Percentiles rank a stretch among this genome's conserved stretches.
Evolutionary conservation across 2,113 vertebrate genomes (phyloP).

Genomic region (Stercorarius parasiticus): DNA sequence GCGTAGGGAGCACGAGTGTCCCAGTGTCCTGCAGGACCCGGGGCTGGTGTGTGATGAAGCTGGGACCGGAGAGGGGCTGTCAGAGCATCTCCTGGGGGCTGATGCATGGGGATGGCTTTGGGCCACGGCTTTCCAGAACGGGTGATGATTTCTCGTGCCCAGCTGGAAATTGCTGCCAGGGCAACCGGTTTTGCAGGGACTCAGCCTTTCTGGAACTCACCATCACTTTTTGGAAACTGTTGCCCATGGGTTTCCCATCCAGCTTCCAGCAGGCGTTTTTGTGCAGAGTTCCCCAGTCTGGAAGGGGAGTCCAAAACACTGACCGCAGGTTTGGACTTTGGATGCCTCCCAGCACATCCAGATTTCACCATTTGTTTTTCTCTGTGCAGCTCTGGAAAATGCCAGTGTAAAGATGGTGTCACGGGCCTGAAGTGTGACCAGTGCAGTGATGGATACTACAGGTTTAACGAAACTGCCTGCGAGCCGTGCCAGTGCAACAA

Average conservation of each 20-base stretch:
- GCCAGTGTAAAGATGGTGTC: constrained; percentile 72
- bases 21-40: neutral
- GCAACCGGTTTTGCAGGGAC: neutral
- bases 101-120: neutral
- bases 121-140: neutral
- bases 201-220: neutral
- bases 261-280: neutral
- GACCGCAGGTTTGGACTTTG: neutral
- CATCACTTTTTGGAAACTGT: neutral
- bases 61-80: neutral
- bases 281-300: rapidly evolving
- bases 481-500: constrained; percentile 72
- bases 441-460: constrained; percentile 72
- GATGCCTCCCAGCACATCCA: neutral
- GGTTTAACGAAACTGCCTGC: constrained; percentile 51
- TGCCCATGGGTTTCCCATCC: neutral
- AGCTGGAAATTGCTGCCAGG: neutral
- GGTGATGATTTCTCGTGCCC: neutral
- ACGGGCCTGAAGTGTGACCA: constrained; percentile 56
- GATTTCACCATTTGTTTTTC: neutral
- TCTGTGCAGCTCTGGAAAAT: constrained; percentile 71
- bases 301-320: neutral
- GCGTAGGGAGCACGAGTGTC: rapidly evolving
- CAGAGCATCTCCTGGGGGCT: neutral
- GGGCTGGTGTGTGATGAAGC: neutral